Conservation (phyloP, 2,797 vertebrate species). For the Chromobotia macracanthus region DNA sequence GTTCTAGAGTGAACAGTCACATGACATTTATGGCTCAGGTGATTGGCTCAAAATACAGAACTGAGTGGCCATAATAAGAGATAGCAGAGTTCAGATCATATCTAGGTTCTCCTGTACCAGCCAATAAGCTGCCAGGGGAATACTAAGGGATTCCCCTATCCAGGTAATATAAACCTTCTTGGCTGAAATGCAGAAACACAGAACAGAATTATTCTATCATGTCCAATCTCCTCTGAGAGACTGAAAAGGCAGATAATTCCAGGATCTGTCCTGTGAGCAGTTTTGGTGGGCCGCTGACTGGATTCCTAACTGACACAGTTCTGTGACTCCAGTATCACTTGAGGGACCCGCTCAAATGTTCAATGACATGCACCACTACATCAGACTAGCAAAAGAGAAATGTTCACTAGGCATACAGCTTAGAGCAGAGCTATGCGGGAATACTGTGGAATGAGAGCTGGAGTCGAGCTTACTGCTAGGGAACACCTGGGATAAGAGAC, state of each 20-base stretch:
- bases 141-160: not conserved
- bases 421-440: not conserved
- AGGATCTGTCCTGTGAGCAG: conserved; percentile 11
- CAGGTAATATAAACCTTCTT: not conserved
- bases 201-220: conserved; percentile 20
- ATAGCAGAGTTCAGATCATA: not conserved
- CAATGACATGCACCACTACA: conserved; percentile 39
- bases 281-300: not conserved
- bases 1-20: not conserved
- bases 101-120: too few species aligned
- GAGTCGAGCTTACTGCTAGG: not conserved
- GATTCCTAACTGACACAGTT: conserved; percentile 27
- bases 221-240: conserved; percentile 28
- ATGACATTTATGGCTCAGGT: not conserved
- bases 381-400: conserved; percentile 26
- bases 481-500: not conserved
- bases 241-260: conserved; percentile 10
- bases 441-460: conserved; percentile 23
- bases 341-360: conserved; percentile 38
- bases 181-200: not conserved
- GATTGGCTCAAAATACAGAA: not conserved
- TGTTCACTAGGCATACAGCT: conserved; percentile 20
- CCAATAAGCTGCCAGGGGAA: too few species aligned
- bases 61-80: not conserved
- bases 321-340: conserved; percentile 39